A percentile compares a stretch with the other conserved stretches of the same genome.
phyloP scores from a whole-genome alignment of 2,888 invertebrate species.

The Eugnorisma glareosa region DNA sequence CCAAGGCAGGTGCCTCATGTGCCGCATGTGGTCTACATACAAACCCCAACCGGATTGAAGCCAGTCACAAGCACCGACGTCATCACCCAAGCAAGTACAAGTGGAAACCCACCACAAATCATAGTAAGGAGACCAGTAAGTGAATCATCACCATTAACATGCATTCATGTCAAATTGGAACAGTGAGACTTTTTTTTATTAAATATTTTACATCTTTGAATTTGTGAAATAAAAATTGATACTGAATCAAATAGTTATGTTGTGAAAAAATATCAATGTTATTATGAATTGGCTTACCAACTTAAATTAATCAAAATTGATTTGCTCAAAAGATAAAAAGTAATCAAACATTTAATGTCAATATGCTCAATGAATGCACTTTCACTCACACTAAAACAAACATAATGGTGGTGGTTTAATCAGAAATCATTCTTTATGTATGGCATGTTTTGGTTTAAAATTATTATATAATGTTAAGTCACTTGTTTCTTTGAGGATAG shows the following conservation, averaged over 20 bases:
- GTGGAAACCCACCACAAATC: constrained; percentile 88
- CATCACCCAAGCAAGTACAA: constrained; percentile 87
- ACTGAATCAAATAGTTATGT: constrained; percentile 29
- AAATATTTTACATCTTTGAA: constrained; percentile 2
- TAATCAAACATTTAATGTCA: constrained; percentile 16
- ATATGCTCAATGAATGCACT: constrained; percentile 56
- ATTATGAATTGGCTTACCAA: constrained; percentile 51
- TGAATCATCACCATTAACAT: constrained; percentile 74
- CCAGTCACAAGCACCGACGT: constrained; percentile 87
- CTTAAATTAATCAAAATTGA: constrained; percentile 9
- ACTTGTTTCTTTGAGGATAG: constrained; percentile 33
- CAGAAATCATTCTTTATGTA: constrained; percentile 37
- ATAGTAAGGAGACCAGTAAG: constrained; percentile 89
- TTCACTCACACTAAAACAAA: constrained; percentile 47
- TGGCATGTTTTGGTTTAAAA: constrained; percentile 47
- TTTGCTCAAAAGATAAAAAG: constrained; percentile 21
- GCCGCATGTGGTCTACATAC: constrained; percentile 91
- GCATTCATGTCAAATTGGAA: constrained; percentile 60
- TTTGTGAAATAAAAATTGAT: constrained; percentile 28
- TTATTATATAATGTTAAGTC: constrained; percentile 22
- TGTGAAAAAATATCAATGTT: constrained; percentile 27
- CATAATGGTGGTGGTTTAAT: constrained; percentile 66
- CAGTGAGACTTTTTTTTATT: constrained; percentile 54
- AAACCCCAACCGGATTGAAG: constrained; percentile 89
- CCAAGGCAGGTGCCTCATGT: constrained; percentile 89